These are phyloP conservation scores for Machaerirhynchus nigripectus DNA, from an alignment of 2,113 vertebrate species.

Conservation along the genomic window DNA sequence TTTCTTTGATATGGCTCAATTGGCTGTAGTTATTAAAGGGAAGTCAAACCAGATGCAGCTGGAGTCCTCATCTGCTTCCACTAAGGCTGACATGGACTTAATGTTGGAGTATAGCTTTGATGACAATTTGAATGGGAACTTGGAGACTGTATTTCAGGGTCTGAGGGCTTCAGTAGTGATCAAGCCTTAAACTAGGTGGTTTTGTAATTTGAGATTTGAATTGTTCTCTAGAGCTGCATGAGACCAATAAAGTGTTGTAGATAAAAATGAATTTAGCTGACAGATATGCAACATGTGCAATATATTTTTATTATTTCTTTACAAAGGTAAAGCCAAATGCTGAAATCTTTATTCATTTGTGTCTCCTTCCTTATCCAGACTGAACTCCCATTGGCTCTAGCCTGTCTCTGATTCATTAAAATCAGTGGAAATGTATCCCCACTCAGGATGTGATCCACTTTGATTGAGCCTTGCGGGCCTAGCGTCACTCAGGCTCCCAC, in stretches of 20 bases:
- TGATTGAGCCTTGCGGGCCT: neutral
- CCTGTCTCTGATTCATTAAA: neutral
- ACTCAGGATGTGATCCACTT: neutral
- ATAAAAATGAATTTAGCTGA: constrained; percentile 55
- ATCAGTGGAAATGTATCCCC: neutral
- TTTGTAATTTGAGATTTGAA: constrained; percentile 57
- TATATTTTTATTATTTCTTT: constrained; percentile 55
- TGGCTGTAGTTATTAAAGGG: constrained; percentile 12
- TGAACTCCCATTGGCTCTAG: neutral
- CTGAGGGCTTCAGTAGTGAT: constrained; percentile 19
- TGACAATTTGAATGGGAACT: constrained; percentile 63
- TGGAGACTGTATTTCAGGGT: constrained; percentile 34
- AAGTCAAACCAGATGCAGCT: constrained; percentile 47
- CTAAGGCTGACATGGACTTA: constrained; percentile 49
- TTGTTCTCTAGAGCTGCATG: constrained; percentile 44
- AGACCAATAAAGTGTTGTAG: constrained; percentile 13
- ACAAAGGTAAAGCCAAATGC: constrained; percentile 15
- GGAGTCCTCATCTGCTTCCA: constrained; percentile 55
- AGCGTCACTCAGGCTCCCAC: neutral
- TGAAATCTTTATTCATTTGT: constrained; percentile 32
- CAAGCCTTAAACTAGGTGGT: constrained; percentile 20
- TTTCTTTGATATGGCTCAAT: constrained; percentile 32
- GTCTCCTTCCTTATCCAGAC: neutral
- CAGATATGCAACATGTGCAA: constrained; percentile 20
- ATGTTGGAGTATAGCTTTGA: constrained; percentile 48